A percentile compares a stretch with the other conserved stretches of the same genome.
phyloP scores from a whole-genome alignment of 2,113 vertebrate genomes.

The Dicaeum eximium region DNA sequence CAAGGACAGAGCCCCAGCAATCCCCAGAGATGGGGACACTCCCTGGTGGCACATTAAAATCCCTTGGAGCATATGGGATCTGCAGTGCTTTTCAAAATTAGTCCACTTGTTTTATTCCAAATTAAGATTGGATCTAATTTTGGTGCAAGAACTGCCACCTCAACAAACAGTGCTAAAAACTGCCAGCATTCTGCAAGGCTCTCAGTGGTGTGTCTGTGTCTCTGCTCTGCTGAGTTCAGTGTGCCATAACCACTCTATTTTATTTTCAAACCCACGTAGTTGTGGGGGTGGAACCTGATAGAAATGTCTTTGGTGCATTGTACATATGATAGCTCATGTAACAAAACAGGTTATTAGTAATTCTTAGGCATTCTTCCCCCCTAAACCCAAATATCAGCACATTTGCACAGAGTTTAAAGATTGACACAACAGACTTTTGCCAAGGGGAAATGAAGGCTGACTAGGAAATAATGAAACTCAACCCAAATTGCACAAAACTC shows the following conservation, averaged over 20 bases:
- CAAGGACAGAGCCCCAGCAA: neutral
- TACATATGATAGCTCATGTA: neutral
- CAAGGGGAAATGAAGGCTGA: neutral
- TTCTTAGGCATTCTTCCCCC: neutral
- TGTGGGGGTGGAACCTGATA: neutral
- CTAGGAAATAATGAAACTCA: neutral
- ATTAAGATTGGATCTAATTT: slow-evolving; percentile 35
- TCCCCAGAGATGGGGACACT: neutral
- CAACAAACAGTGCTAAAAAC: slow-evolving; percentile 3
- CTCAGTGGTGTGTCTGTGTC: neutral
- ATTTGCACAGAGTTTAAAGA: neutral
- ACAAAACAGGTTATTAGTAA: neutral
- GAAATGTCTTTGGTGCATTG: neutral
- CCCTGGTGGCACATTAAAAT: neutral
- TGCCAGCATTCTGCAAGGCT: neutral
- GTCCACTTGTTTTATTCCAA: slow-evolving; percentile 42
- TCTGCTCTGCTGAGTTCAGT: neutral
- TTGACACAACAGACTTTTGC: neutral
- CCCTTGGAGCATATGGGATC: slow-evolving; percentile 13
- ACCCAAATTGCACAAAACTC: neutral
- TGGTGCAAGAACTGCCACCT: slow-evolving; percentile 28
- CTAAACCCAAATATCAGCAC: neutral
- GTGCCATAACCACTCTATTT: neutral
- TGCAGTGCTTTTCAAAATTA: slow-evolving; percentile 13
- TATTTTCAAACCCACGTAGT: neutral